A percentile compares a stretch with the other conserved stretches of the same genome.
Conservation (phyloP, 2,888 invertebrate genomes). For the Drosophila lacicola region DNA sequence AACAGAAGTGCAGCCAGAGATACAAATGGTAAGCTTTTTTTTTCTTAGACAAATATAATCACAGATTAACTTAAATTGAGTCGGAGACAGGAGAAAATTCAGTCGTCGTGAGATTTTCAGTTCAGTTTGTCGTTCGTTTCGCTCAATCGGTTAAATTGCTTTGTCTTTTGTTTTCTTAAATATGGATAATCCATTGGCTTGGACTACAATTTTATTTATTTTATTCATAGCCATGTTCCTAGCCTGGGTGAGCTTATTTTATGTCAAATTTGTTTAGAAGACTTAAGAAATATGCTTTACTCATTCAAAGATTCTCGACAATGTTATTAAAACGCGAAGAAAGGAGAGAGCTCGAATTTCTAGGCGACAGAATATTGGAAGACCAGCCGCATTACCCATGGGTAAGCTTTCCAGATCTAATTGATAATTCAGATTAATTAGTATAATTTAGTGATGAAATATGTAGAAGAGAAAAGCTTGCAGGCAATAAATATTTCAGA, state of each 20-base stretch:
- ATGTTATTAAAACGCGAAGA: neutral
- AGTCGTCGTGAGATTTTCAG: constrained; percentile 3
- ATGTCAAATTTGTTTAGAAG: accelerated
- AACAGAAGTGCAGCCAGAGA: neutral
- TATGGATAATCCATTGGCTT: neutral
- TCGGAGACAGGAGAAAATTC: neutral
- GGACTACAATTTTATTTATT: neutral
- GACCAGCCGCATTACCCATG: neutral
- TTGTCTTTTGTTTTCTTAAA: neutral
- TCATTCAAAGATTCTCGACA: constrained; percentile 3
- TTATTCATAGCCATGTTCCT: constrained; percentile 1
- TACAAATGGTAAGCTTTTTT: constrained; percentile 14
- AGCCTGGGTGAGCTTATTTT: constrained; percentile 21
- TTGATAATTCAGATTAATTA: too few relatives aligned
- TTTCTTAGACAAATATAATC: constrained; percentile 3
- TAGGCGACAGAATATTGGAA: neutral
- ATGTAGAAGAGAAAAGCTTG: too few relatives aligned
- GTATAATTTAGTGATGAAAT: too few relatives aligned
- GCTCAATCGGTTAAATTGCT: neutral
- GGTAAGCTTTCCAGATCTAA: constrained; percentile 11
- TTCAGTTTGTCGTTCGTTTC: constrained; percentile 1
- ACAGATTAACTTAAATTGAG: neutral
- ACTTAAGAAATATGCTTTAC: neutral
- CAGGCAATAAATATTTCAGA: too few relatives aligned
- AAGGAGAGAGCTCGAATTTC: neutral